Conservation (phyloP, 1,140 invertebrate species). For the Drosophila ficusphila region DNA sequence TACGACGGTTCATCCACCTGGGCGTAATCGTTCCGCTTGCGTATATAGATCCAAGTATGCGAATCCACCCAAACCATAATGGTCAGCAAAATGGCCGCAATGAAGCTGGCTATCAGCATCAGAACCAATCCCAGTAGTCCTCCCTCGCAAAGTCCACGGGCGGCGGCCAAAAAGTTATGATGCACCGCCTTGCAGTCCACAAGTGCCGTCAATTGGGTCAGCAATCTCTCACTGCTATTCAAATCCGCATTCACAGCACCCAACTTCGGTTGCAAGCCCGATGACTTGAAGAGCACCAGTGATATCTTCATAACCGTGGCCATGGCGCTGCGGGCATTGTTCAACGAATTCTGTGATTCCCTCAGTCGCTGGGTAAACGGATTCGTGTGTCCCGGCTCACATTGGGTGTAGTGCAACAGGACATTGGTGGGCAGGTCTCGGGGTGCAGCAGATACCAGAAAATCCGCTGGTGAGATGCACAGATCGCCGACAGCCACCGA, state of each 20-base stretch:
- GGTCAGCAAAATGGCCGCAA: conserved; percentile 94
- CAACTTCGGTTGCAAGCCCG: conserved; percentile 88
- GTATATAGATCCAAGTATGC: conserved; percentile 98
- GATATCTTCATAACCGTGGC: conserved; percentile 83
- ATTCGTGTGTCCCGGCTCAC: conserved; percentile 90
- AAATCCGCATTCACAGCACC: conserved; percentile 90
- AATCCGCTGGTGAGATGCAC: conserved; percentile 91
- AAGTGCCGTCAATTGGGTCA: conserved; percentile 87
- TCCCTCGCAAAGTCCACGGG: conserved; percentile 91
- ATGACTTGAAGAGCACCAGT: conserved; percentile 79
- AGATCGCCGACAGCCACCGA: conserved; percentile 92
- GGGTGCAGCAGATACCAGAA: conserved; percentile 90
- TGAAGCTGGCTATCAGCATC: conserved; percentile 92
- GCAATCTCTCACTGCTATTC: conserved; percentile 87
- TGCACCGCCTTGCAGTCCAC: conserved; percentile 92
- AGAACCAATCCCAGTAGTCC: conserved; percentile 92
- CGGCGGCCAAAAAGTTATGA: conserved; percentile 90
- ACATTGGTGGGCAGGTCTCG: conserved; percentile 88
- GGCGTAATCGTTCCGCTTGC: conserved; percentile 86
- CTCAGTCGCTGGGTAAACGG: conserved; percentile 91
- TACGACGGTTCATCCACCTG: conserved; percentile 83
- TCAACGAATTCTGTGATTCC: conserved; percentile 90
- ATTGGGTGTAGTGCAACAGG: conserved; percentile 92
- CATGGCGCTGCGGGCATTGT: conserved; percentile 87
- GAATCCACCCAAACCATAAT: conserved; percentile 96